Percentiles rank a stretch among this genome's conserved stretches.
Evolutionary conservation across 1,140 invertebrate genomes (phyloP).

Genomic region (Zaprionus inermis): DNA sequence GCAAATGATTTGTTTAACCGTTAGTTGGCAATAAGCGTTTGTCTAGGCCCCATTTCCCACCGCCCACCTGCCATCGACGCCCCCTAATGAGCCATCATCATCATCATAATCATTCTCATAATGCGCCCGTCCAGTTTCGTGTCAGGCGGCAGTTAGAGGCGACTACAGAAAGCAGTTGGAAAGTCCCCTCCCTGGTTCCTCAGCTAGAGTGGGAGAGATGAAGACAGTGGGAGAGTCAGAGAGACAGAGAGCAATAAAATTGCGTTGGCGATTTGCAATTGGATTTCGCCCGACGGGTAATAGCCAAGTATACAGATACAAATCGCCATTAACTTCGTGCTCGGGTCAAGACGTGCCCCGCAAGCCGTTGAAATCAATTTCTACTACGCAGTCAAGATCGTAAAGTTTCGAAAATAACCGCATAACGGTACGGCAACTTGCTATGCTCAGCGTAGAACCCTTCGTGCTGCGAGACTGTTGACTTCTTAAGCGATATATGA

Average conservation of each 20-base stretch:
- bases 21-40: conserved; percentile 28
- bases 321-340: conserved; percentile 18
- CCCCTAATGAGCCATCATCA: conserved; percentile 30
- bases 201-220: not conserved
- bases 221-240: not conserved
- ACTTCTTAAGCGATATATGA: not conserved
- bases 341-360: not conserved
- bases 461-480: not conserved
- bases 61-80: conserved; percentile 18
- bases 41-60: not conserved
- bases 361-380: conserved; percentile 3
- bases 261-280: conserved; percentile 33
- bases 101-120: conserved; percentile 21
- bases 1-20: conserved; percentile 38
- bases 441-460: not conserved
- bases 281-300: conserved; percentile 23
- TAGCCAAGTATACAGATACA: conserved; percentile 28
- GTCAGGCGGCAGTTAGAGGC: conserved; percentile 15
- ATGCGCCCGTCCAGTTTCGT: conserved; percentile 26
- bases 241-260: conserved; percentile 13
- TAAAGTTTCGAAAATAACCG: not conserved
- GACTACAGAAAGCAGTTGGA: conserved; percentile 18
- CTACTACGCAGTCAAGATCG: not conserved
- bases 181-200: not conserved
- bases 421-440: not conserved